Conservation (phyloP, 2,888 invertebrate genomes). For the Hemicrepidius hirtus region DNA sequence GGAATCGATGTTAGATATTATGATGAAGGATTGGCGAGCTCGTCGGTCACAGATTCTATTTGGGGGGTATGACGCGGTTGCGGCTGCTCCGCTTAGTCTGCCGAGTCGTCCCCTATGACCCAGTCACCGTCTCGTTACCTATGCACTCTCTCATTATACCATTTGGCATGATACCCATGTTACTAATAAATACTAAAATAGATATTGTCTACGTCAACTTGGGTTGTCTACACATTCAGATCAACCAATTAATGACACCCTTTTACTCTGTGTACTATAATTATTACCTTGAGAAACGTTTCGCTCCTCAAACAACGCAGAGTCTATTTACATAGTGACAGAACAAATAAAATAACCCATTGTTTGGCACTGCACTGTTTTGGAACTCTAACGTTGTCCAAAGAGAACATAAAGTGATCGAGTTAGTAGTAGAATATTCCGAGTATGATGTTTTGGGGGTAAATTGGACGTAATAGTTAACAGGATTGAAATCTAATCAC, state of each 20-base stretch:
- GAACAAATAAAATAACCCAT: too few relatives aligned
- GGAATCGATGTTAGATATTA: background rate
- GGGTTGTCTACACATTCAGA: constrained; percentile 41
- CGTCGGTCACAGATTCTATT: constrained; percentile 47
- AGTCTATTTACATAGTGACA: background rate
- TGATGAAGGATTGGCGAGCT: constrained; percentile 43
- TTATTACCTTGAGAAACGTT: constrained; percentile 16
- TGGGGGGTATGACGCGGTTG: constrained; percentile 50
- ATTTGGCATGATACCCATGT: constrained; percentile 64
- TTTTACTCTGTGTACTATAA: constrained; percentile 19
- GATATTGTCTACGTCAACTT: constrained; percentile 55
- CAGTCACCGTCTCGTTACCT: constrained; percentile 61
- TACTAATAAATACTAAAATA: constrained; percentile 65
- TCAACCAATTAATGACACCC: constrained; percentile 36
- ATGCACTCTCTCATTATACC: constrained; percentile 60
- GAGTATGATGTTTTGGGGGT: too few relatives aligned
- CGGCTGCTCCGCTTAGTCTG: constrained; percentile 61
- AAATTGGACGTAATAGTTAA: too few relatives aligned
- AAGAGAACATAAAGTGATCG: too few relatives aligned
- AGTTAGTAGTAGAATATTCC: too few relatives aligned
- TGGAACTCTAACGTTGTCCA: too few relatives aligned
- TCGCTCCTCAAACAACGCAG: background rate
- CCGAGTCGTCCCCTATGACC: constrained; percentile 58
- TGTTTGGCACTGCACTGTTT: too few relatives aligned
- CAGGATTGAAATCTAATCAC: too few relatives aligned